These are phyloP conservation scores for Spinus olivaceus DNA, from an alignment of 2,797 vertebrate genomes.

Conservation along the genomic window DNA sequence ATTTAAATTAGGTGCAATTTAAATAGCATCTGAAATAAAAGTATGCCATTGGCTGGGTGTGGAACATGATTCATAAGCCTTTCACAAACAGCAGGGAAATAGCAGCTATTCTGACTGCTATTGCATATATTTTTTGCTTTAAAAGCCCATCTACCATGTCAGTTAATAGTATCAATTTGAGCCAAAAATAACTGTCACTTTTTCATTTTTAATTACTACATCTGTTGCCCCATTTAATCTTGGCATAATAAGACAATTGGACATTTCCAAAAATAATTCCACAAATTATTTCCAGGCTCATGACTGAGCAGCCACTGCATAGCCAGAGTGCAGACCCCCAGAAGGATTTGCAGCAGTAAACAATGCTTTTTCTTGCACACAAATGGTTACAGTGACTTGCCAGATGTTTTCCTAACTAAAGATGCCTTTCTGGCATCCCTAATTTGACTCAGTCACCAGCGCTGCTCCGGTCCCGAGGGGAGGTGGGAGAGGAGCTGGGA, in stretches of 20 bases:
- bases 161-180: constrained; percentile 47
- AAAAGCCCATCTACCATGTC: neutral
- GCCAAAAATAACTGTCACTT: constrained; percentile 69
- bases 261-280: constrained; percentile 30
- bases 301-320: neutral
- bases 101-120: constrained; percentile 54
- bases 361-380: neutral
- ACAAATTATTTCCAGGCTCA: constrained; percentile 34
- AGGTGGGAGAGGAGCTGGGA: neutral
- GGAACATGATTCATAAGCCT: constrained; percentile 67
- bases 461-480: fast-evolving
- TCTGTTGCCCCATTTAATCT: constrained; percentile 66
- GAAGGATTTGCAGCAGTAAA: constrained; percentile 1
- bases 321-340: neutral
- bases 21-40: constrained; percentile 66
- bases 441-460: neutral
- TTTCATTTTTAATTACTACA: constrained; percentile 73
- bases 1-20: constrained; percentile 36
- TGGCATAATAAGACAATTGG: constrained; percentile 56
- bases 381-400: neutral
- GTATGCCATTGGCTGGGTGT: constrained; percentile 23
- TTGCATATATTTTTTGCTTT: constrained; percentile 44
- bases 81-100: constrained; percentile 69
- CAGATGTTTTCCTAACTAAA: constrained; percentile 26
- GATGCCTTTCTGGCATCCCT: neutral